phyloP scores from a whole-genome alignment of 2,113 vertebrate genomes.

The Stegastes partitus region DNA sequence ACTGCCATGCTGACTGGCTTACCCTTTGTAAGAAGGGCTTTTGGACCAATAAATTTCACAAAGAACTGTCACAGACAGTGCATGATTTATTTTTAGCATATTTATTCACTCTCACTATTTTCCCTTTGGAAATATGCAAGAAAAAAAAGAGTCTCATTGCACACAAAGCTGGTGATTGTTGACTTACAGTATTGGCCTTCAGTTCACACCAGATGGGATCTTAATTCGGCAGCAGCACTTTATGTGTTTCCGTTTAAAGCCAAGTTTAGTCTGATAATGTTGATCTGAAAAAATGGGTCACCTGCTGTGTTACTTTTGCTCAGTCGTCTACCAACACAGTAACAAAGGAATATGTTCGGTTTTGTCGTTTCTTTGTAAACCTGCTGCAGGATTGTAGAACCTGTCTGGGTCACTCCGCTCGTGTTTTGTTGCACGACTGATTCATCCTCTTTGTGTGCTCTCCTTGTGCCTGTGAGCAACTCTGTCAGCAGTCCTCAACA shows the following conservation, averaged over 20 bases:
- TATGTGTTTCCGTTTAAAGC: slow-evolving; percentile 23
- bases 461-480: slow-evolving; percentile 48
- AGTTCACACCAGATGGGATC: slow-evolving; percentile 39
- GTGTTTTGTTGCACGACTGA: slow-evolving; percentile 41
- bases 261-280: slow-evolving; percentile 26
- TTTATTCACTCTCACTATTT: not conserved
- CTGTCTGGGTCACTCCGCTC: slow-evolving; percentile 46
- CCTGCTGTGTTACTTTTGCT: slow-evolving; percentile 42
- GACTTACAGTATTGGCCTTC: slow-evolving; percentile 13
- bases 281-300: slow-evolving; percentile 55
- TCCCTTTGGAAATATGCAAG: not conserved
- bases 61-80: not conserved
- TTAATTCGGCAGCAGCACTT: slow-evolving; percentile 10
- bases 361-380: slow-evolving; percentile 36
- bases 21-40: slow-evolving; percentile 12
- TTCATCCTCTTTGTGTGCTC: slow-evolving; percentile 52
- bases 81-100: not conserved
- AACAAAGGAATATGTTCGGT: slow-evolving; percentile 23
- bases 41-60: not conserved
- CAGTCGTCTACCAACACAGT: slow-evolving; percentile 12
- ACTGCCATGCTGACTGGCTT: not conserved
- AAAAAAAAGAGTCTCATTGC: not conserved
- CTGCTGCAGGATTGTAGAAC: slow-evolving; percentile 19
- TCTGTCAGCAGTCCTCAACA: slow-evolving; percentile 68
- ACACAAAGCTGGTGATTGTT: slow-evolving; percentile 6